Conservation (phyloP, 2,888 invertebrate species). For the Chydorus sphaericus region DNA sequence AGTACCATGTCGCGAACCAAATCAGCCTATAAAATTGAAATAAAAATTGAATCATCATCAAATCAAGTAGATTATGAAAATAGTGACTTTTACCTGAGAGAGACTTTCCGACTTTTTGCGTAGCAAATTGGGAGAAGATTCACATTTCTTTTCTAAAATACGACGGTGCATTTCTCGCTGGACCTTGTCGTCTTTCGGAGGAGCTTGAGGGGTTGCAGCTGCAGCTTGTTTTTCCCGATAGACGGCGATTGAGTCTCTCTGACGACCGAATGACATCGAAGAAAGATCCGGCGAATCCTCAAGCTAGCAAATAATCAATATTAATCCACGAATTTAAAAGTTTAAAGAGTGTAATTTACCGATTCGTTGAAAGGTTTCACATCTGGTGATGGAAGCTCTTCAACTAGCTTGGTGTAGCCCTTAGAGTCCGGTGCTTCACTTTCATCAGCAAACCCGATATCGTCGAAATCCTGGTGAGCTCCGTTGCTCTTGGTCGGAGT, state of each 20-base stretch:
- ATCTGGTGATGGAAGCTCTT: not conserved
- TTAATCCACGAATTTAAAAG: not conserved
- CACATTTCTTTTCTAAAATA: slow-evolving; percentile 1
- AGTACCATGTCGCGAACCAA: slow-evolving; percentile 68
- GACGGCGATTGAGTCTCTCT: not conserved
- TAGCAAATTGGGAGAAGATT: not conserved
- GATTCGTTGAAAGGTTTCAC: not conserved
- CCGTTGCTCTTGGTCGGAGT: slow-evolving; percentile 20
- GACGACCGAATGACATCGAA: not conserved
- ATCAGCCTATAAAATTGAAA: slow-evolving; percentile 47
- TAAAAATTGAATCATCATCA: not conserved
- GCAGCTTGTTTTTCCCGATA: not conserved
- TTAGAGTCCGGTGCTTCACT: slow-evolving; percentile 1
- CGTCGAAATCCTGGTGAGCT: slow-evolving; percentile 44
- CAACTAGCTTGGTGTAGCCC: not conserved
- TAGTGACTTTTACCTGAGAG: slow-evolving; percentile 55
- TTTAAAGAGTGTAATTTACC: not conserved
- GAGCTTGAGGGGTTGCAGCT: not conserved
- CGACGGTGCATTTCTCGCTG: not conserved
- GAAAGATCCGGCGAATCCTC: not conserved
- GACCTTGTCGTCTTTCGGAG: slow-evolving; percentile 5
- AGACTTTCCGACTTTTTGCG: slow-evolving; percentile 9
- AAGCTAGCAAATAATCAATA: not conserved
- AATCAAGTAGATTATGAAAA: not conserved
- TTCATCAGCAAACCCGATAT: slow-evolving; percentile 70